A percentile compares a stretch with the other conserved stretches of the same genome.
These are phyloP conservation scores for Polypedilum pembai DNA, from an alignment of 1,140 invertebrate species.

Conservation along the genomic window DNA sequence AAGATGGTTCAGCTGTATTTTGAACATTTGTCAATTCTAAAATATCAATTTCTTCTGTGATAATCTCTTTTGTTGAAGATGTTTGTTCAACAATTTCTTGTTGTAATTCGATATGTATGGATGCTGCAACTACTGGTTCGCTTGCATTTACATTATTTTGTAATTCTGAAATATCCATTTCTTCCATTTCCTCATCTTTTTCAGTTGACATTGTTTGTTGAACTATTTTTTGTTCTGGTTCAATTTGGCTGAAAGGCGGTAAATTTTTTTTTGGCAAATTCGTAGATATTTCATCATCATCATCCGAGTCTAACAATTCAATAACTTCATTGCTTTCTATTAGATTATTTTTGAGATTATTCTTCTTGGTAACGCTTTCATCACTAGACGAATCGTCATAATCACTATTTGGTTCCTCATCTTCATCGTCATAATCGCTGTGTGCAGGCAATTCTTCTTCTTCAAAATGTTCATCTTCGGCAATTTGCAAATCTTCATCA, in stretches of 20 bases:
- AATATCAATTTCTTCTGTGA: not conserved
- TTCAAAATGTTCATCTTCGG: constrained; percentile 2
- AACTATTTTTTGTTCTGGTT: not conserved
- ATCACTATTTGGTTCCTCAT: not conserved
- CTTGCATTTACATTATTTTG: not conserved
- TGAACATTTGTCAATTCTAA: too few species aligned
- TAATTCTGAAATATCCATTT: not conserved
- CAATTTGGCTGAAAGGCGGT: not conserved
- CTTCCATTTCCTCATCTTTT: not conserved
- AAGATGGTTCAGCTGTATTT: too few species aligned
- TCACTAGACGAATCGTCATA: not conserved
- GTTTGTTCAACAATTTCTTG: not conserved
- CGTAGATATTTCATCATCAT: not conserved
- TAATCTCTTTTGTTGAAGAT: not conserved
- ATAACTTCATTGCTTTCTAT: not conserved
- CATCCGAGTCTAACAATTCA: not conserved
- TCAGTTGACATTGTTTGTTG: not conserved
- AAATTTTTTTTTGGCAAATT: not conserved
- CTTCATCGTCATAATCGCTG: constrained; percentile 8
- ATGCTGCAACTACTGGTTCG: too few species aligned
- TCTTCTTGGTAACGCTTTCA: not conserved
- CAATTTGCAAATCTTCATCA: not conserved
- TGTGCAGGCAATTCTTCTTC: constrained; percentile 11
- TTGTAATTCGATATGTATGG: not conserved
- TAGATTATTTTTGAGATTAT: not conserved